Base-by-base conservation (phyloP, 35 echinoderm and acorn worm species). In the Apostichopus parvimensis region DNA sequence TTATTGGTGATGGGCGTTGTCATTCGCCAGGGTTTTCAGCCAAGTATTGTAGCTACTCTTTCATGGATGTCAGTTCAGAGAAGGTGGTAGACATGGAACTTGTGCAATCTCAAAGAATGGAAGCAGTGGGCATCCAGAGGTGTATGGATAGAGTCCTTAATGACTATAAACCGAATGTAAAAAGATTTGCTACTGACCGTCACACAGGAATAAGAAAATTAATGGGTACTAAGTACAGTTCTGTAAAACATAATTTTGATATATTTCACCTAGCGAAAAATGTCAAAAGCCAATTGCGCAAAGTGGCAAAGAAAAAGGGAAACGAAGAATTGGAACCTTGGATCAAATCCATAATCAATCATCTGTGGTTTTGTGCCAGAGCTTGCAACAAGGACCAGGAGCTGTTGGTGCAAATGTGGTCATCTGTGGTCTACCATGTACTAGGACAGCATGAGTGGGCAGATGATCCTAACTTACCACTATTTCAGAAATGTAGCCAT, bases 71-170 rank as follows among this genome's bases (percentile, higher is more conserved):
- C 5, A 45, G 53, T 7, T 25, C 54, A 75, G 73, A 77, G 28
- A 57, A 87, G 75, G 75, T 93, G 1, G 5, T 87, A 1, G 91
- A 92, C 23, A 52, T 92, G 9, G 78, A 92, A 52, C 34, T 92
- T 14, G 59, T 92, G 20, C 79, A 93, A 24, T 94, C 88, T 12
- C 23, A 22, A 28, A 85, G 66, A 11, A 96, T 96, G 95, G 90
- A 96, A 54, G 91, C 87, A 78, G 52, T 79, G 9, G 91, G 86
- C 3, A 90, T 88, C 62, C 22, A 87, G 8, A 20, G 13, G 8
- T 75, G 21, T 13, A 85, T 26, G 13, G 4, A 6, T 25, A 61
- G 55, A 18, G 57, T 87, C 18, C 59, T 66, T 9, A 20, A 73
- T 26, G 86, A 88, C 24, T 62, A 88, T 73, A 72, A 72, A 64